phyloP scores from a whole-genome alignment of 2,888 invertebrate genomes.

The Acholoe squamosa region DNA sequence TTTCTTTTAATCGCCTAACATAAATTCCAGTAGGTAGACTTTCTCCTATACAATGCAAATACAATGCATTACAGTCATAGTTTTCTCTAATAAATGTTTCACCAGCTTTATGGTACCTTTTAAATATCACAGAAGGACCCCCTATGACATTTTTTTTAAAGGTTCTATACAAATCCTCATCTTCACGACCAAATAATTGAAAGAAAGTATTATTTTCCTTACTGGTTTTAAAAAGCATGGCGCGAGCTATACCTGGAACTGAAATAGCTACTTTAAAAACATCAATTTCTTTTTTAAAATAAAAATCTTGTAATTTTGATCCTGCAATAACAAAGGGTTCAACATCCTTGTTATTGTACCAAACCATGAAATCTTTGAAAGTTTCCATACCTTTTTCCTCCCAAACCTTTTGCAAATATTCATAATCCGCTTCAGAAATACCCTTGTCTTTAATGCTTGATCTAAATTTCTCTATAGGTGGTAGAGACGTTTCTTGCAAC shows the following conservation, averaged over 20 bases:
- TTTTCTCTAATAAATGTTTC: not conserved
- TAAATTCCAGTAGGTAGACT: not conserved
- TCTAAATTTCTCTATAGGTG: not conserved
- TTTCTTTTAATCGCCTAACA: not conserved
- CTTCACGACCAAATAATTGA: not conserved
- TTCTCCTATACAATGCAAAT: not conserved
- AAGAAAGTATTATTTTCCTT: not conserved
- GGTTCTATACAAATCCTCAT: slow-evolving; percentile 22
- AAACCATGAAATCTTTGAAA: slow-evolving; percentile 31
- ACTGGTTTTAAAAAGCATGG: not conserved
- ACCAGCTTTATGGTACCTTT: not conserved
- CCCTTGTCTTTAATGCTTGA: not conserved
- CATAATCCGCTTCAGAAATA: not conserved
- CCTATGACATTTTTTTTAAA: slow-evolving; percentile 33
- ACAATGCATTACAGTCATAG: not conserved
- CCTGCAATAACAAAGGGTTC: slow-evolving; percentile 26
- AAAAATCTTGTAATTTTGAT: not conserved
- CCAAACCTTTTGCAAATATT: not conserved
- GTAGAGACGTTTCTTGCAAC: not conserved
- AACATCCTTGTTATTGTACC: slow-evolving; percentile 39
- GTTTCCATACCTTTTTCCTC: slow-evolving; percentile 6
- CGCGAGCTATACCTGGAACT: slow-evolving; percentile 48
- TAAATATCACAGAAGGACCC: slow-evolving; percentile 51
- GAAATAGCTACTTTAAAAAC: slow-evolving; percentile 49
- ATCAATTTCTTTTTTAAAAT: slow-evolving; percentile 8